Base-by-base conservation (phyloP, 2,797 vertebrate species). In the Hapalemur alaotrensis region DNA sequence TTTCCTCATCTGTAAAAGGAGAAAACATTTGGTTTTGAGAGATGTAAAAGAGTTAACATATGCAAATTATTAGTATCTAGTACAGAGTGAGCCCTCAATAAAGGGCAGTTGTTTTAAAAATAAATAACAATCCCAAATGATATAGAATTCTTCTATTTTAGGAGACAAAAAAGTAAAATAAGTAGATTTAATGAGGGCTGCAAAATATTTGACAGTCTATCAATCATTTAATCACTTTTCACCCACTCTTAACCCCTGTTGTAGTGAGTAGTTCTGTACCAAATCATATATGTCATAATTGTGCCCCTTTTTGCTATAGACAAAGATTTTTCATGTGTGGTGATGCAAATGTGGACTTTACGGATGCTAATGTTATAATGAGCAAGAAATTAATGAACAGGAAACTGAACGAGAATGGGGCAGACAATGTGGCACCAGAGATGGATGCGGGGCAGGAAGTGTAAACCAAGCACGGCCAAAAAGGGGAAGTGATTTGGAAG, bases 301-400 rank as follows among this genome's bases (percentile, higher is more conserved):
- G 23, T 92, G 41, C 50, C 69, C 52, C 89, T 43, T 89, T 91
- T 96, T 78, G 13, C 96, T 79, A 1, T 35, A 90, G 83, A 97
- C 94, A 98, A 93, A 97, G 70, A 61, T 78, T 92, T 95, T 86
- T 94, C 91, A 95, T 93, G 94, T 89, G 97, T 94, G 91, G 59
- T 95, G 73, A 97, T 97, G 96, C 94, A 97, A 97, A 97, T 98
- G 97, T 88, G 80, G 83, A 81, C 48, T 95, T 92, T 75, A 88
- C 91, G 89, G 87, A 93, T 93, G 94, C 79, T 96, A 72, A 92
- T 94, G 76, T 41, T 79, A 48, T 88, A 97, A 96, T 69, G 96
- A 96, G 95, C 96, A 95, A 90, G 93, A 96, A 96, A 86, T 93
- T 98, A 97, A 97, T 97, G 97, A 95, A 96, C 69, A 96, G 94